Evolutionary conservation across 1,140 invertebrate species (phyloP).

Genomic region (Scaptodrosophila lebanonensis): DNA sequence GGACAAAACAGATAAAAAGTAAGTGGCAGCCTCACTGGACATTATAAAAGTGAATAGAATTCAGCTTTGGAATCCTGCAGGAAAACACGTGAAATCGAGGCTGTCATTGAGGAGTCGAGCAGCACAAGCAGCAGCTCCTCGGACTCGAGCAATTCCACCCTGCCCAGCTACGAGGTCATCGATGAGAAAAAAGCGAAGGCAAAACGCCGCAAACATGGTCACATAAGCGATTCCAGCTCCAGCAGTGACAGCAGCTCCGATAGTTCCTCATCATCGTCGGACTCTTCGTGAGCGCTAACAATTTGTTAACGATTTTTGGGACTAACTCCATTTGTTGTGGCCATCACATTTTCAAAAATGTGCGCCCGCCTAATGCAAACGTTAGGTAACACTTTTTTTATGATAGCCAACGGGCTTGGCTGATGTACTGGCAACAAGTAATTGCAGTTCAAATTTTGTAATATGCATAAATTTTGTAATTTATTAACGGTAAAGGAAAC

Average conservation of each 20-base stretch:
- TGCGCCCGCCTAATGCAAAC: constrained; percentile 15
- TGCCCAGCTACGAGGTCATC: constrained; percentile 75
- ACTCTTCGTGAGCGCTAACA: constrained; percentile 43
- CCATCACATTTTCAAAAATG: too few species aligned
- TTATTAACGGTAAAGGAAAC: too few species aligned
- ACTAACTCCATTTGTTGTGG: constrained; percentile 34
- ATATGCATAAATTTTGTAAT: constrained; percentile 44
- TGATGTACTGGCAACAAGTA: constrained; percentile 2
- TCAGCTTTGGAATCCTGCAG: constrained; percentile 14
- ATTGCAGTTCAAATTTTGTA: constrained; percentile 13
- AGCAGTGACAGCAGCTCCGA: constrained; percentile 45
- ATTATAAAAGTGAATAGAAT: neutral
- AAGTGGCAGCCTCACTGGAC: constrained; percentile 15
- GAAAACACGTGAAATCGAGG: constrained; percentile 65
- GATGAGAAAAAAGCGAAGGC: constrained; percentile 61
- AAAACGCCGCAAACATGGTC: constrained; percentile 43
- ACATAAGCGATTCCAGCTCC: constrained; percentile 51
- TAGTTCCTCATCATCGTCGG: constrained; percentile 57
- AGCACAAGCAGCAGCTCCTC: constrained; percentile 55
- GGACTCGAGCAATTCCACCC: constrained; percentile 66
- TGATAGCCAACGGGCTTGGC: constrained; percentile 36
- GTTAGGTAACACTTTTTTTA: constrained; percentile 42
- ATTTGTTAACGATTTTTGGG: constrained; percentile 23
- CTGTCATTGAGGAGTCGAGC: constrained; percentile 65
- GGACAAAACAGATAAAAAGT: constrained; percentile 69